Evolutionary conservation across 2,888 invertebrate species (phyloP).

Genomic region (Oithona nana): DNA sequence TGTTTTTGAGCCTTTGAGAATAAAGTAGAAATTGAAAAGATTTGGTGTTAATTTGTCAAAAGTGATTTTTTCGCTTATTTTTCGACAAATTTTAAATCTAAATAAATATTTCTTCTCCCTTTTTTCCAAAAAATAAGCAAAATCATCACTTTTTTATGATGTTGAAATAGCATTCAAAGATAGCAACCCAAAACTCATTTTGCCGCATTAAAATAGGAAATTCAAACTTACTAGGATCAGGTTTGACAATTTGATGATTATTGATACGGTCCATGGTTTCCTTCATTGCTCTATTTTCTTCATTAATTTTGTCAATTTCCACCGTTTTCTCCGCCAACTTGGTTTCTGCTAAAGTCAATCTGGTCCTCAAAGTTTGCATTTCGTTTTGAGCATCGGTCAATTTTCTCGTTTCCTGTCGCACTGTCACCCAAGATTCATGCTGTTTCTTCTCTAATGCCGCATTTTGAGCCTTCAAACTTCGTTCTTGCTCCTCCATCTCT

Average conservation of each 20-base stretch:
- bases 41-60: too few species aligned
- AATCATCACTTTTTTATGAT: too few species aligned
- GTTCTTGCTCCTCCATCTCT: conserved; percentile 18
- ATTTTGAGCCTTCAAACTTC: conserved; percentile 16
- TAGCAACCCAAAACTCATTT: too few species aligned
- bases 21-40: too few species aligned
- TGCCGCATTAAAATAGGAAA: too few species aligned
- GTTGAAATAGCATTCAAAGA: too few species aligned
- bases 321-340: conserved; percentile 5
- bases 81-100: too few species aligned
- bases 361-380: conserved; percentile 6
- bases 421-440: conserved; percentile 18
- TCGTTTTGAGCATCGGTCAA: conserved; percentile 15
- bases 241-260: neutral
- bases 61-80: neutral
- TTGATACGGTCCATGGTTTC: conserved; percentile 8
- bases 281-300: conserved; percentile 6
- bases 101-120: too few species aligned
- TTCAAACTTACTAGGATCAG: conserved; percentile 12
- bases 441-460: conserved; percentile 16
- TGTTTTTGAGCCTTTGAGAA: neutral
- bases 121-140: too few species aligned
- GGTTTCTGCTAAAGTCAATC: conserved; percentile 1
- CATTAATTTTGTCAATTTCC: neutral
- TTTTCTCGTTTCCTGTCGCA: conserved; percentile 14